Percentiles rank a stretch among this genome's conserved stretches.
Evolutionary conservation across 2,113 vertebrate species (phyloP).

Genomic region (Barbus barbus): DNA sequence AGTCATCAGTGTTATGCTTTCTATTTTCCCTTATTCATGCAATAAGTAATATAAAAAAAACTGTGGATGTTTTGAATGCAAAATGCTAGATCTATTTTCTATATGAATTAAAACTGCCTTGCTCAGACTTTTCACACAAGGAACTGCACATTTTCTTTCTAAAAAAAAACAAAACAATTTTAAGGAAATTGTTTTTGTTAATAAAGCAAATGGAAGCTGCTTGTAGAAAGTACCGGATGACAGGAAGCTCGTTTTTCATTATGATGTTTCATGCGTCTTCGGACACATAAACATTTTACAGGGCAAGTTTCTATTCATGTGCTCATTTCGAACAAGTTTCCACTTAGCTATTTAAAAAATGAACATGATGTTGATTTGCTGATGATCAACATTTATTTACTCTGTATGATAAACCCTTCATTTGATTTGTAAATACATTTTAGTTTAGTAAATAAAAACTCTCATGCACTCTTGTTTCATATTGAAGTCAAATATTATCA

Average conservation of each 20-base stretch:
- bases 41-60: neutral
- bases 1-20: neutral
- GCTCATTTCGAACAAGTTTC: constrained; percentile 4
- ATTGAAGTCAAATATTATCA: neutral
- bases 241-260: neutral
- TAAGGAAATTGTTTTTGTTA: neutral
- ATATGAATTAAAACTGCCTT: neutral
- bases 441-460: no score
- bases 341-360: neutral
- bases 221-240: neutral
- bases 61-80: neutral
- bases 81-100: neutral
- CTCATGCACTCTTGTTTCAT: neutral
- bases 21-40: neutral
- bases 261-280: neutral
- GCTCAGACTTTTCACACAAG: neutral
- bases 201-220: neutral
- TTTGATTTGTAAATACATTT: no score
- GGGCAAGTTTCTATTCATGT: neutral
- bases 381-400: neutral
- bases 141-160: neutral
- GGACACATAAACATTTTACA: neutral
- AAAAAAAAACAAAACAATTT: no score
- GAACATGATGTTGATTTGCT: neutral
- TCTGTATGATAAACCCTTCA: neutral